Percentiles rank a stretch among this genome's conserved stretches.
Conservation (phyloP, 2,888 invertebrate genomes). For the Nemurella pictetii region DNA sequence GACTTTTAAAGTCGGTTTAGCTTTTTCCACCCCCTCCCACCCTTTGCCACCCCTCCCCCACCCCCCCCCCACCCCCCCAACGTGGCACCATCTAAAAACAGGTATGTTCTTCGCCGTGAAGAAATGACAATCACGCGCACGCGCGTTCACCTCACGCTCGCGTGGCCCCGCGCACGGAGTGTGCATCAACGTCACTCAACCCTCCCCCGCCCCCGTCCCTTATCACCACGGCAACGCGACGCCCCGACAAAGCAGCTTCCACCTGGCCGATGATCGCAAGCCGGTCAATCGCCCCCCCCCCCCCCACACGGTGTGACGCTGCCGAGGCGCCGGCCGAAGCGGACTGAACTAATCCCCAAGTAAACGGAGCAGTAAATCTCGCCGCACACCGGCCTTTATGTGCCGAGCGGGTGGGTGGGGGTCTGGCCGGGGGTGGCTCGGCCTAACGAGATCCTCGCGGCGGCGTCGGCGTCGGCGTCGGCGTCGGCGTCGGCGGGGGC, state of each 20-base stretch:
- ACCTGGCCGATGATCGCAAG: too few species aligned
- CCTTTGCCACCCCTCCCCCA: background rate
- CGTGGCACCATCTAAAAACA: too few species aligned
- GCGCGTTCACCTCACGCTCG: too few species aligned
- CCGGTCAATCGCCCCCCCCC: background rate
- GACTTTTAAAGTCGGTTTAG: slow-evolving; percentile 3
- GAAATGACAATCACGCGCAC: too few species aligned
- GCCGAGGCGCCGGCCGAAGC: background rate
- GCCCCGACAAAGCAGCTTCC: too few species aligned
- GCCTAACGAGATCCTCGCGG: too few species aligned
- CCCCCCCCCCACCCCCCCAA: background rate
- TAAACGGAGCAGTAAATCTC: slow-evolving; percentile 18
- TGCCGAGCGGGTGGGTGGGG: background rate
- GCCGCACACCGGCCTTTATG: background rate
- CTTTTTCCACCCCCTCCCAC: background rate
- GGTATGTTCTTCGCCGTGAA: too few species aligned
- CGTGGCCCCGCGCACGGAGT: too few species aligned
- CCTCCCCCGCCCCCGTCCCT: too few species aligned
- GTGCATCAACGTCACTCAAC: too few species aligned
- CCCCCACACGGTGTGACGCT: background rate
- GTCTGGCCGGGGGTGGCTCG: background rate
- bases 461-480: background rate
- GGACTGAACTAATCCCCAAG: slow-evolving; percentile 16
- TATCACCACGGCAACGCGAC: too few species aligned
- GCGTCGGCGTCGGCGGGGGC: background rate